These are phyloP conservation scores for Xylophagus ater DNA, from an alignment of 2,888 invertebrate species.

Conservation along the genomic window DNA sequence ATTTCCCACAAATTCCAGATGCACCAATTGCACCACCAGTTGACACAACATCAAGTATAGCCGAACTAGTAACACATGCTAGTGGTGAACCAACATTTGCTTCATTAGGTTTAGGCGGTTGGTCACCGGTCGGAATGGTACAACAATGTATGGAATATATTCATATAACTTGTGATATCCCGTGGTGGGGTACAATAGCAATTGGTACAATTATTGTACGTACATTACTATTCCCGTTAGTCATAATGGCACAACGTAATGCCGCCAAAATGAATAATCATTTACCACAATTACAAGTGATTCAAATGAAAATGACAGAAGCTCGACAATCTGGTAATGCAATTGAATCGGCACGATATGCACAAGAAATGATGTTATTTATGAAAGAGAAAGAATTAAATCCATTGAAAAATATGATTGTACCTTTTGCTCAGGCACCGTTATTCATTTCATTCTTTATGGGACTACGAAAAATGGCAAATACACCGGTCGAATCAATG, in stretches of 20 bases:
- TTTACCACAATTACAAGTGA: slow-evolving; percentile 70
- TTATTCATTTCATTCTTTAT: slow-evolving; percentile 88
- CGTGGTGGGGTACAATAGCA: slow-evolving; percentile 89
- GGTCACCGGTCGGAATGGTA: slow-evolving; percentile 70
- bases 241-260: slow-evolving; percentile 70
- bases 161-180: slow-evolving; percentile 69
- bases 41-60: not conserved
- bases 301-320: slow-evolving; percentile 77
- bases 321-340: slow-evolving; percentile 76
- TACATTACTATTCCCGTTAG: slow-evolving; percentile 69
- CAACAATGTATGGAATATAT: slow-evolving; percentile 71
- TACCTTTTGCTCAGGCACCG: slow-evolving; percentile 73
- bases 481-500: slow-evolving; percentile 83
- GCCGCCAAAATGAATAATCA: slow-evolving; percentile 71
- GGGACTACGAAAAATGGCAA: slow-evolving; percentile 78
- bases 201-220: slow-evolving; percentile 71
- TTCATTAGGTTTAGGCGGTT: slow-evolving; percentile 73
- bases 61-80: slow-evolving; percentile 19
- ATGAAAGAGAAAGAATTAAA: slow-evolving; percentile 74
- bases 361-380: slow-evolving; percentile 66
- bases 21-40: slow-evolving; percentile 20
- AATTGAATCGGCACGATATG: slow-evolving; percentile 61
- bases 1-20: slow-evolving; percentile 29
- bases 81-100: slow-evolving; percentile 66
- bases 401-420: slow-evolving; percentile 66